Evolutionary conservation across 1,140 invertebrate species (phyloP).

Genomic region (Ephestia elutella): DNA sequence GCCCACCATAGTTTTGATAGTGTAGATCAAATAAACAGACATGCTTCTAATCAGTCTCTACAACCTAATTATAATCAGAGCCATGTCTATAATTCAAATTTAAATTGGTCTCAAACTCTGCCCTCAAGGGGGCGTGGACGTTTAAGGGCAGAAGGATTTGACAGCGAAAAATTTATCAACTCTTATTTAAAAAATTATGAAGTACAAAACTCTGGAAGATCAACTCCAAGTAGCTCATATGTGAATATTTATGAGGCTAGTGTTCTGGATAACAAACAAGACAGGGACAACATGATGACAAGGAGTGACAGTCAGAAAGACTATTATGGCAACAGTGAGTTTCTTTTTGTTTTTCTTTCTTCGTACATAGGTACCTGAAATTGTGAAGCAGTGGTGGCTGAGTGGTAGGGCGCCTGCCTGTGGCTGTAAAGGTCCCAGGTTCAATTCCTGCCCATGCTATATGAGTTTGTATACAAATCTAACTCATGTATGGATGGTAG

Average conservation of each 20-base stretch:
- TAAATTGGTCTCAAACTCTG: constrained; percentile 68
- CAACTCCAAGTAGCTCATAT: constrained; percentile 64
- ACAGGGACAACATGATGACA: constrained; percentile 31
- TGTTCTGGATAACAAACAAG: constrained; percentile 39
- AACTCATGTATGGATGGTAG: no score
- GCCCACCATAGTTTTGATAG: constrained; percentile 63
- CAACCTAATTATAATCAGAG: constrained; percentile 41
- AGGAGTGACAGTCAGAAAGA: constrained; percentile 41
- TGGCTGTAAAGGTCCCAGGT: no score
- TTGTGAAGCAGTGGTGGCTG: no score
- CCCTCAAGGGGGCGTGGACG: constrained; percentile 67
- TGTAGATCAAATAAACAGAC: constrained; percentile 52
- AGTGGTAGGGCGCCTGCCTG: no score
- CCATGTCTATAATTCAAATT: constrained; percentile 41
- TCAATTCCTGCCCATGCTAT: no score
- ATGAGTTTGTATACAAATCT: no score
- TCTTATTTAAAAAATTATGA: constrained; percentile 64
- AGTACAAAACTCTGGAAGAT: constrained; percentile 59
- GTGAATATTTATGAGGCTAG: constrained; percentile 59
- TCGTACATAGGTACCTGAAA: neutral
- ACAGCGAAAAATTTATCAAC: constrained; percentile 65
- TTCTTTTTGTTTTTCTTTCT: constrained; percentile 7
- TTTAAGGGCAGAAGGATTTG: constrained; percentile 61
- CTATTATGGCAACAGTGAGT: constrained; percentile 42
- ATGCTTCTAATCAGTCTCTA: constrained; percentile 37